Evolutionary conservation across 2,113 vertebrate species (phyloP), one percentile per base, ranked within the genome.

Genomic region (Perca fluviatilis): DNA sequence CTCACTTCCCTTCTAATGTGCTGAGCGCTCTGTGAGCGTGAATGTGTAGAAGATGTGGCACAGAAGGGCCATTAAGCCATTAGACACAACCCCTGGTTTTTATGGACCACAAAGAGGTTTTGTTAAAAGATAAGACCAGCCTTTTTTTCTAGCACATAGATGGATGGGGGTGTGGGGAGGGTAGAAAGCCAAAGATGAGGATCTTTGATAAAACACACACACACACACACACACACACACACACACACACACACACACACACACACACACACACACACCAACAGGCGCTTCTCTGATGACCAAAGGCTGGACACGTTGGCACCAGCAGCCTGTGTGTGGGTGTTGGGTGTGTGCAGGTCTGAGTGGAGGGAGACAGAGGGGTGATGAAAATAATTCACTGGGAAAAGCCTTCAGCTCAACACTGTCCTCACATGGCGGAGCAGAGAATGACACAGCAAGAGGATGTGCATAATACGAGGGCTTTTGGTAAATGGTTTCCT

Each of bases 341-440:
- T 40, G 77, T 14, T 25, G 60, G 64, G 54, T 60, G 70, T 66
- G 65, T 27, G 30, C 72, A 65, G 77, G 80, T 85, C 80, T 68
- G 72, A 49, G 58, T 53, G 71, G 68, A 43, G 50, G 50, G 65
- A 70, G 67, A 30, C 9, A 7, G 18, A 60, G 60, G 9, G 49
- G 18, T n/a, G 75, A 40, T 72, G 60, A 43, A 54, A 49, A 46
- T 23, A 64, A 60, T 60, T 64, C 10, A 33, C 5, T 6, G 53
- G 19, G 23, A 50, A 72, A 43, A 68, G 80, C 78, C 56, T 88
- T 79, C 54, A 92, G 91, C 88, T 86, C 89, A 94, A 94, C 79
- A 94, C 77, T 93, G 92, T 27, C 89, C 90, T 80, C 93, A 85
- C 67, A 91, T 93, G 94, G 93, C 13, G 56, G 86, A 92, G 91